Percentiles rank a stretch among this genome's conserved stretches.
Evolutionary conservation across 1,140 invertebrate genomes (phyloP).

Genomic region (Teleopsis dalmanni): DNA sequence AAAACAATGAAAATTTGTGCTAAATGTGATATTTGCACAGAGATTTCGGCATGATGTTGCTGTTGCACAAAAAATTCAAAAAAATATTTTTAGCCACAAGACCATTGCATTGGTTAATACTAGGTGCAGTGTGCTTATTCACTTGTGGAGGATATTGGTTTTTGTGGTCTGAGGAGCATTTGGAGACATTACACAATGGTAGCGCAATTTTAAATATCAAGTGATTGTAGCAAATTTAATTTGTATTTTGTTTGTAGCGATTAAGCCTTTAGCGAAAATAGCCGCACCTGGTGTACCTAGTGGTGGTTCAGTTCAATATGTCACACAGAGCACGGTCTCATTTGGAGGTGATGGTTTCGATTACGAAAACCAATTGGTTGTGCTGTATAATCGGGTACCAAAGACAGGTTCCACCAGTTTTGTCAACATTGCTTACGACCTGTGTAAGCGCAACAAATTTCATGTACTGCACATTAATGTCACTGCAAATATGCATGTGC

Average conservation of each 20-base stretch:
- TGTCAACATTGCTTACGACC: slow-evolving; percentile 92
- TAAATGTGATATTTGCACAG: no score
- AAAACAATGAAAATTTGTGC: no score
- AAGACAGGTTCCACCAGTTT: slow-evolving; percentile 99
- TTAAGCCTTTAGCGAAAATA: background rate
- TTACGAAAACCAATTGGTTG: slow-evolving; percentile 58
- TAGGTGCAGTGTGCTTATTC: background rate
- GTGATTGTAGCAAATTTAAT: background rate
- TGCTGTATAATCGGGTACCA: slow-evolving; percentile 94
- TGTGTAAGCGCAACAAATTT: slow-evolving; percentile 87
- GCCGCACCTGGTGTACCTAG: background rate
- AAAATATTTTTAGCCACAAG: slow-evolving; percentile 1
- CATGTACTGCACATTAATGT: slow-evolving; percentile 95
- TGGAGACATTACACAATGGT: slow-evolving; percentile 5
- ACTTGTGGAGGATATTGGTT: background rate
- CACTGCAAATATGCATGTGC: slow-evolving; percentile 87
- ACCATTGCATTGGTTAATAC: slow-evolving; percentile 1
- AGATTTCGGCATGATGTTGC: slow-evolving; percentile 9
- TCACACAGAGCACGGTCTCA: background rate
- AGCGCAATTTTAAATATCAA: background rate
- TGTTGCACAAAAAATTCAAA: slow-evolving; percentile 6
- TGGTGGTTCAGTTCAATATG: background rate
- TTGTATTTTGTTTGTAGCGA: background rate
- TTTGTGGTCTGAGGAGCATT: slow-evolving; percentile 1
- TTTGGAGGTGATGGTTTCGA: slow-evolving; percentile 26